These are phyloP conservation scores for Meriones psammophilus DNA, from an alignment of 2,797 vertebrate genomes.

Conservation along the genomic window DNA sequence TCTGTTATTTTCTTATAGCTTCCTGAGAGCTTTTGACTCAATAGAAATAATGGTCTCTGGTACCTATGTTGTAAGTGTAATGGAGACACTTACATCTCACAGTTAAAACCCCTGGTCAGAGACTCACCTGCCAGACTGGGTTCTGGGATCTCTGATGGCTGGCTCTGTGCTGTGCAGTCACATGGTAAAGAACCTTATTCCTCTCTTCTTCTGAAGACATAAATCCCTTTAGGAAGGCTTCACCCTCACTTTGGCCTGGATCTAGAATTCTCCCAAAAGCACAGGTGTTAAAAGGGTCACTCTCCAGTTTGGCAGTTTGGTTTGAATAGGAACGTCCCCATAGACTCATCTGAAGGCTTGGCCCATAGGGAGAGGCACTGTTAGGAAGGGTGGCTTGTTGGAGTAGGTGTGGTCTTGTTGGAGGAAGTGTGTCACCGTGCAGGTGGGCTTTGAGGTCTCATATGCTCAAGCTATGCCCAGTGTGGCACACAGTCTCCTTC, in stretches of 20 bases:
- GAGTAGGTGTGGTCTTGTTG: too few species aligned
- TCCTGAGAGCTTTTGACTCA: neutral
- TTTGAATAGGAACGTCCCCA: too few species aligned
- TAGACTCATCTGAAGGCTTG: too few species aligned
- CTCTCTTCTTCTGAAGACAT: neutral
- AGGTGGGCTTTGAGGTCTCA: too few species aligned
- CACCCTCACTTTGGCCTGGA: neutral
- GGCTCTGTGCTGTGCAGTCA: neutral
- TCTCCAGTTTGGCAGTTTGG: neutral
- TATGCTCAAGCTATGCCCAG: too few species aligned
- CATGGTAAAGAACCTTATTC: neutral
- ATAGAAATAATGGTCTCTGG: neutral
- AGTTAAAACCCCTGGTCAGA: neutral
- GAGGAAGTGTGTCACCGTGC: too few species aligned
- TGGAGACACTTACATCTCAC: neutral
- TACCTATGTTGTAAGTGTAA: neutral
- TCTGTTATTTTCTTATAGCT: neutral
- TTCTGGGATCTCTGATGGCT: neutral
- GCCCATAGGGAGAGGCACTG: too few species aligned
- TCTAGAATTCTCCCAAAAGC: neutral
- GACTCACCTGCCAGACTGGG: neutral
- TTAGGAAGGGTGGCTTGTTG: too few species aligned
- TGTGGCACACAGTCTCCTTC: too few species aligned
- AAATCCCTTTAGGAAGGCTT: neutral
- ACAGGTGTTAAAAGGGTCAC: neutral